phyloP scores from a whole-genome alignment of 2,888 invertebrate species.

The Lepidocyrtinus sp. region DNA sequence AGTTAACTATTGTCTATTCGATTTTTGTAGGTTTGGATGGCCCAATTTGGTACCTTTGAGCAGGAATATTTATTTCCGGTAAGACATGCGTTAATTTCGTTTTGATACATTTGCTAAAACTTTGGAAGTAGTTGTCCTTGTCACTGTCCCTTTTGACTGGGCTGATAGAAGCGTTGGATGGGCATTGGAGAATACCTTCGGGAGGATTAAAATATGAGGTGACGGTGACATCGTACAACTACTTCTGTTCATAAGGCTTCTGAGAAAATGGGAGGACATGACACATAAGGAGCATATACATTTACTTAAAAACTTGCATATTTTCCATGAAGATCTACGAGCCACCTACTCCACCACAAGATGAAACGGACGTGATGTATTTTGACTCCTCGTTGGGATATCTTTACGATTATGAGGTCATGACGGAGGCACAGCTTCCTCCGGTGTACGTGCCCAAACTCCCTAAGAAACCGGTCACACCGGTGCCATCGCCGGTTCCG shows the following conservation, averaged over 20 bases:
- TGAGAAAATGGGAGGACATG: no score
- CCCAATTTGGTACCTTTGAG: conserved; percentile 58
- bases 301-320: neutral
- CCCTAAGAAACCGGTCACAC: conserved; percentile 53
- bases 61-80: conserved; percentile 66
- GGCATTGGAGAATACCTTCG: no score
- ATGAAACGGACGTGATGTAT: conserved; percentile 91
- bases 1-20: conserved; percentile 68
- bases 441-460: conserved; percentile 77
- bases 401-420: conserved; percentile 83
- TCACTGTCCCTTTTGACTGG: no score
- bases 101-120: conserved; percentile 1
- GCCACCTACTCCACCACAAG: conserved; percentile 96
- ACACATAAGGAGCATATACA: neutral
- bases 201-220: no score
- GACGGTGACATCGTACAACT: no score
- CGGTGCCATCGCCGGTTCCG: conserved; percentile 12
- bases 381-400: conserved; percentile 86
- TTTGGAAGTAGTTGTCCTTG: no score
- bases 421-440: conserved; percentile 86
- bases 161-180: no score
- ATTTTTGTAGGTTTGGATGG: conserved; percentile 70
- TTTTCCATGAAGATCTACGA: conserved; percentile 85
- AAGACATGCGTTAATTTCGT: conserved; percentile 46
- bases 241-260: no score